Evolutionary conservation across 2,113 vertebrate genomes (phyloP).

Genomic region (Nematolebias whitei): DNA sequence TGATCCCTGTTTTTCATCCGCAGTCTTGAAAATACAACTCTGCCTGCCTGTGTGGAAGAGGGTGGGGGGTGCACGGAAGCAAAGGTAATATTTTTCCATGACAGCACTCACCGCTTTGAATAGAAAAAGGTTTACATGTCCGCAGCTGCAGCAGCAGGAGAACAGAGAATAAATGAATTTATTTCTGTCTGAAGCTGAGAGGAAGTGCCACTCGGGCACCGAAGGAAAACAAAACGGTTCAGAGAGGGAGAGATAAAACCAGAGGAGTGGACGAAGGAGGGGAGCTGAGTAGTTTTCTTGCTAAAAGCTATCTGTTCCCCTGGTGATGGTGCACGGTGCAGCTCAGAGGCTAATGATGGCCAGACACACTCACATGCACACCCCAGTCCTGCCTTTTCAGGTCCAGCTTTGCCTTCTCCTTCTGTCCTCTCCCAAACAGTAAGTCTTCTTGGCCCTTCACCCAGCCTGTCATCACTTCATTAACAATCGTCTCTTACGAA

Average conservation of each 20-base stretch:
- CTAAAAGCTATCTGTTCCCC: slow-evolving; percentile 76
- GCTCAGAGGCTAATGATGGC: slow-evolving; percentile 49
- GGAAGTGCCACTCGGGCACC: slow-evolving; percentile 52
- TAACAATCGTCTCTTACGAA: slow-evolving; percentile 63
- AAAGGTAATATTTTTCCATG: slow-evolving; percentile 61
- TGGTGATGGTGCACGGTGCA: slow-evolving; percentile 58
- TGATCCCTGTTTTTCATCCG: slow-evolving; percentile 42
- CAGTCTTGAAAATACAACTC: slow-evolving; percentile 41
- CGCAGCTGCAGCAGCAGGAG: slow-evolving; percentile 28
- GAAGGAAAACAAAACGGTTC: slow-evolving; percentile 67
- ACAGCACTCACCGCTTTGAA: slow-evolving; percentile 53
- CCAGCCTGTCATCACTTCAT: slow-evolving; percentile 71
- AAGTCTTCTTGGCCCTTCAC: slow-evolving; percentile 39
- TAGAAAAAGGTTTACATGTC: slow-evolving; percentile 55
- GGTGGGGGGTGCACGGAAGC: slow-evolving; percentile 43
- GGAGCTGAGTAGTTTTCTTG: slow-evolving; percentile 48
- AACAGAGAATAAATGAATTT: slow-evolving; percentile 44
- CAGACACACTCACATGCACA: slow-evolving; percentile 3
- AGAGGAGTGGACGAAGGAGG: slow-evolving; percentile 29
- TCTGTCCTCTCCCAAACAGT: slow-evolving; percentile 42
- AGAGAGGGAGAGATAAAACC: slow-evolving; percentile 48
- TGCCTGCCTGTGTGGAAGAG: slow-evolving; percentile 44
- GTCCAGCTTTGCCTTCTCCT: slow-evolving; percentile 18
- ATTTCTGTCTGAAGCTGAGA: slow-evolving; percentile 53
- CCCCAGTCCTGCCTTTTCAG: slow-evolving; percentile 24